Evolutionary conservation across 2,113 vertebrate genomes (phyloP), one percentile per base, ranked within the genome.

Genomic region (Notarius quadriscutis): DNA sequence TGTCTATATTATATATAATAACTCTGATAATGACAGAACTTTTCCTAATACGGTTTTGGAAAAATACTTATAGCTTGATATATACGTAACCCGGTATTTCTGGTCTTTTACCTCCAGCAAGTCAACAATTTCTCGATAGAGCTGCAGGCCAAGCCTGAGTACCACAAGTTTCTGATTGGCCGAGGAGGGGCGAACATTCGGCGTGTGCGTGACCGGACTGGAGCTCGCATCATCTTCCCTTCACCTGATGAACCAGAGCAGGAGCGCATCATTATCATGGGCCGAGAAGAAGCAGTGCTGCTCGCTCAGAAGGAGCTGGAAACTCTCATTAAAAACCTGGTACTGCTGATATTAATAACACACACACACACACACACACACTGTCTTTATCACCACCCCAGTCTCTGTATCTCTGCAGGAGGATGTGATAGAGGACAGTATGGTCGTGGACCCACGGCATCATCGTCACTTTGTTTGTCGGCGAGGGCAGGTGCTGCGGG

Each of bases 161-260:
- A 96, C 89, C 96, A 97, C 75, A 95, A 96, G 58, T 97, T 96
- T 85, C 91, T 97, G 90, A 94, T 96, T 1, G 96, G 95, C 30
- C 93, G 94, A 0, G 95, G 94, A 0, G 96, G 96, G 1, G 94
- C 94, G 5, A 96, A 96, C 87, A 94, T 97, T 88, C 94, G 96
- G 0, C 94, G 94, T 0, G 93, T 97, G 57, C 93, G 95, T 25
- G 94, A 96, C 90, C 91, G 91, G 41, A 96, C 96, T 0, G 95
- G 96, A 3, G 95, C 94, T 0, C 91, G 93, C 20, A 94, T 96
- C 90, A 94, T 96, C 89, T 96, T 97, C 89, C 96, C 95, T 1
- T 92, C 94, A 0, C 88, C 92, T 0, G 95, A 96, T 0, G 94
- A 96, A 60, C 91, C 91, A 0, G 94, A 96, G 92, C 95, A 96